Base-by-base conservation (phyloP, 2,888 invertebrate genomes). In the Drosophila birchii region DNA sequence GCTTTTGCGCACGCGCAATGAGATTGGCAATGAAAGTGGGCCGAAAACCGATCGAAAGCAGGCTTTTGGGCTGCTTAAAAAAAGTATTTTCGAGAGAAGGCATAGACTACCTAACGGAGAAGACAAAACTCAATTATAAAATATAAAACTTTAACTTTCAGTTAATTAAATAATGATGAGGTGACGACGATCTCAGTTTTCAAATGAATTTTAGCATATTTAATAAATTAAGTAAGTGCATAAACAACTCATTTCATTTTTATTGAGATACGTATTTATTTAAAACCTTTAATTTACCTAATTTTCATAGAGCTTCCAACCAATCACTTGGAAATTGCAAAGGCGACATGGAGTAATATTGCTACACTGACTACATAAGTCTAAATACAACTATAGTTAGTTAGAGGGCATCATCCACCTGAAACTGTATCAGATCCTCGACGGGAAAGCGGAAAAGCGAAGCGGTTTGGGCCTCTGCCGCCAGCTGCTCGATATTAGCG, bases 381-480 rank as follows among this genome's bases (percentile, higher is more conserved):
- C 47, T 70, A 70, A 57, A 39, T 55, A 68, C 38, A 67, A n/a
- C 69, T 67, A 55, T 70, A 57, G 41, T 49, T 36, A 57, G 36
- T 79, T 81, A 91, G 78, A 91, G 86, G 18, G 92, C 92, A 78
- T 92, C 92, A 41, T 92, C 91, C 29, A 91, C 92, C 64, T 92
- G 92, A 66, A 92, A 92, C 59, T 91, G 90, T 77, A 92, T 90
- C 32, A 92, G 74, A 78, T 92, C 92, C 79, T 92, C 92, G 4
- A 92, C 92, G 18, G 92, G 92, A 76, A 92, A 92, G 4, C 92
- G 90, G 58, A 92, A 92, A 0, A 92, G 81, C 6, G 92, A 92
- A 45, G 91, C 91, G 4, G 91, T 83, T 59, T 86, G 88, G 16
- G 91, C 91, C 75, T 91, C 91, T 12, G 91, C 84, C 0, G 90